These are phyloP conservation scores for Caranx melampygus DNA, from an alignment of 2,113 vertebrate genomes.

Conservation along the genomic window DNA sequence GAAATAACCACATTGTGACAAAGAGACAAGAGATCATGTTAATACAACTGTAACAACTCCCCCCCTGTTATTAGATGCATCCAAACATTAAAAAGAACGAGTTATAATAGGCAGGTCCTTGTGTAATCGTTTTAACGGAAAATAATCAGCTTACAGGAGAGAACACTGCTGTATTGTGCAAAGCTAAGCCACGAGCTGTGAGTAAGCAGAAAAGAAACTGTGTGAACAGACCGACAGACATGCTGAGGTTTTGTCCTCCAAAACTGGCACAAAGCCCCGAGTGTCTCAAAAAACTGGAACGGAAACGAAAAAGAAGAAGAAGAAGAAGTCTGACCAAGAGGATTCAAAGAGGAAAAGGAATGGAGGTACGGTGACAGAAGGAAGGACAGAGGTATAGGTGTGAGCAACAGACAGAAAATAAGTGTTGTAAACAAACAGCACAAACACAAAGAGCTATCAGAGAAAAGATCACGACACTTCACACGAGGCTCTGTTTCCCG, in stretches of 20 bases:
- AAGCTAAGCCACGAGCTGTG: conserved; percentile 30
- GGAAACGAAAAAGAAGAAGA: neutral
- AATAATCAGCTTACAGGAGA: conserved; percentile 55
- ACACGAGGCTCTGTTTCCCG: neutral
- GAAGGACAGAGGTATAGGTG: neutral
- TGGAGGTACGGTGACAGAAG: neutral
- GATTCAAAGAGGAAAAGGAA: neutral
- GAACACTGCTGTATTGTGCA: conserved; percentile 46
- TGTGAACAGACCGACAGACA: conserved; percentile 20
- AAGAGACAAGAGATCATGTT: neutral
- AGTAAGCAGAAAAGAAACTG: conserved; percentile 49
- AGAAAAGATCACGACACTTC: neutral
- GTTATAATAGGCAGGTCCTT: conserved; percentile 11
- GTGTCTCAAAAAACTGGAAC: conserved; percentile 43
- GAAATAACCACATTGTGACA: neutral
- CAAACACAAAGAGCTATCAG: neutral
- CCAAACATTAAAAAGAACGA: conserved; percentile 10
- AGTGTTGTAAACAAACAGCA: neutral
- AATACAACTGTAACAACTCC: neutral
- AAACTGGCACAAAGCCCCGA: conserved; percentile 55
- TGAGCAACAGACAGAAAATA: neutral
- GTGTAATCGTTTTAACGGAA: conserved; percentile 45
- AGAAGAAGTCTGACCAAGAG: conserved; percentile 4
- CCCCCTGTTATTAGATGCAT: conserved; percentile 16
- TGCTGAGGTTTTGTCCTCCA: conserved; percentile 45